These are phyloP conservation scores for Onthophagus taurus DNA, from an alignment of 1,140 invertebrate species.

Conservation along the genomic window DNA sequence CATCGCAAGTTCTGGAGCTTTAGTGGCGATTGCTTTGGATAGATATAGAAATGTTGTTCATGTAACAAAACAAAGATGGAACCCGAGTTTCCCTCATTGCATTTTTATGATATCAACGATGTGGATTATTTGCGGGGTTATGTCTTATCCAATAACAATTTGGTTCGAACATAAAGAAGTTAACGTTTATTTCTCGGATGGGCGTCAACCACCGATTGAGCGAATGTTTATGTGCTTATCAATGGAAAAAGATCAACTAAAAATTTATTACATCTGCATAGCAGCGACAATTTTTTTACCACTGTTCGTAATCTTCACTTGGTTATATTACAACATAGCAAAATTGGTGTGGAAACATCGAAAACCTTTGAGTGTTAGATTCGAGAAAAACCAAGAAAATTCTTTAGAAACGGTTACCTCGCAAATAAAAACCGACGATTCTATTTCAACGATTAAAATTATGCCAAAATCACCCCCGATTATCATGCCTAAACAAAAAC, in stretches of 20 bases:
- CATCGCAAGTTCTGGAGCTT: conserved; percentile 40
- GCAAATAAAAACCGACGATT: conserved; percentile 7
- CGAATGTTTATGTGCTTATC: conserved; percentile 26
- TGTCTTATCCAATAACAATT: conserved; percentile 25
- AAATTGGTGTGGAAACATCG: conserved; percentile 40
- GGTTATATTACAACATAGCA: conserved; percentile 45
- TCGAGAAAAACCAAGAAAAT: conserved; percentile 16
- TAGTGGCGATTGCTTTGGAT: conserved; percentile 46
- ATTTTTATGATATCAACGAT: conserved; percentile 28
- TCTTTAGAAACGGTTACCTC: conserved; percentile 15
- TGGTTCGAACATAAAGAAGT: conserved; percentile 23
- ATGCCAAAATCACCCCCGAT: conserved; percentile 10
- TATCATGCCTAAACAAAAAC: conserved; percentile 18
- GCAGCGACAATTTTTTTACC: conserved; percentile 45
- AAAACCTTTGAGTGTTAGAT: conserved; percentile 21
- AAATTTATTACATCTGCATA: conserved; percentile 35
- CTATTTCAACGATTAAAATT: conserved; percentile 12
- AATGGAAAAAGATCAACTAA: conserved; percentile 32
- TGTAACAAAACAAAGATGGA: conserved; percentile 35
- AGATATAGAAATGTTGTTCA: conserved; percentile 41
- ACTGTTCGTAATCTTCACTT: conserved; percentile 41
- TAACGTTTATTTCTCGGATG: conserved; percentile 13
- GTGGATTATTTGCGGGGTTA: conserved; percentile 35
- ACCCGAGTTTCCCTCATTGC: conserved; percentile 31
- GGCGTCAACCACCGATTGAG: conserved; percentile 11